phyloP scores from a whole-genome alignment of 2,888 invertebrate species.

The Megastigmus dorsalis region DNA sequence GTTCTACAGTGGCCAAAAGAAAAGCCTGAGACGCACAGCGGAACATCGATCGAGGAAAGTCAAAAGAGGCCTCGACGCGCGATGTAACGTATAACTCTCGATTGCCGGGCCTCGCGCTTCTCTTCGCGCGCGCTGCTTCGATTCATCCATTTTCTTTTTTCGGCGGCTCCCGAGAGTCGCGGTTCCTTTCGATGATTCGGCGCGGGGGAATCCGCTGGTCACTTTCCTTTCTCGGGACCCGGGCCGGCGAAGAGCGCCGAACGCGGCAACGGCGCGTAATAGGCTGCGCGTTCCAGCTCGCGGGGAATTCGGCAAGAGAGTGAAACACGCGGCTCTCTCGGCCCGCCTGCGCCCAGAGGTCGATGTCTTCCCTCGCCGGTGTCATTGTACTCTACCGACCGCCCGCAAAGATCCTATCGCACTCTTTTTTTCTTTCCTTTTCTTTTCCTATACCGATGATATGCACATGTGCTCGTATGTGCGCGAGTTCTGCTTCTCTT shows the following conservation, averaged over 20 bases:
- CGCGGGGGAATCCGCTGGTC: constrained; percentile 25
- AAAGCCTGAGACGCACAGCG: no score
- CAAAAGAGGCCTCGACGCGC: no score
- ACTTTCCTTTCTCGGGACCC: constrained; percentile 42
- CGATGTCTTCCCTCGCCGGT: constrained; percentile 50
- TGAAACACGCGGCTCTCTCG: no score
- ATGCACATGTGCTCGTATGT: no score
- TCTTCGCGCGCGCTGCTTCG: not conserved
- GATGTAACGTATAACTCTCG: constrained; percentile 47
- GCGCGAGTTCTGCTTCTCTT: not conserved
- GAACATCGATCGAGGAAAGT: no score
- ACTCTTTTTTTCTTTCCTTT: not conserved
- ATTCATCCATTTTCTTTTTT: constrained; percentile 14
- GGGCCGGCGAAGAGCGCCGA: no score
- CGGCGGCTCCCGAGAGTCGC: no score
- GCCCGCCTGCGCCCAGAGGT: no score
- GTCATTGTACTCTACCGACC: constrained; percentile 42
- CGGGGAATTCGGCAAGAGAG: constrained; percentile 46
- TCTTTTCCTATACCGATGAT: no score
- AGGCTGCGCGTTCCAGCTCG: no score
- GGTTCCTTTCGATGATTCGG: constrained; percentile 26
- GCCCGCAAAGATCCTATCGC: not conserved
- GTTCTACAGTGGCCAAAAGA: no score
- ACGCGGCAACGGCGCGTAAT: constrained; percentile 39
- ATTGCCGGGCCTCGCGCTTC: no score